Conservation (phyloP, 2,113 vertebrate species). For the Percopsis transmontana region DNA sequence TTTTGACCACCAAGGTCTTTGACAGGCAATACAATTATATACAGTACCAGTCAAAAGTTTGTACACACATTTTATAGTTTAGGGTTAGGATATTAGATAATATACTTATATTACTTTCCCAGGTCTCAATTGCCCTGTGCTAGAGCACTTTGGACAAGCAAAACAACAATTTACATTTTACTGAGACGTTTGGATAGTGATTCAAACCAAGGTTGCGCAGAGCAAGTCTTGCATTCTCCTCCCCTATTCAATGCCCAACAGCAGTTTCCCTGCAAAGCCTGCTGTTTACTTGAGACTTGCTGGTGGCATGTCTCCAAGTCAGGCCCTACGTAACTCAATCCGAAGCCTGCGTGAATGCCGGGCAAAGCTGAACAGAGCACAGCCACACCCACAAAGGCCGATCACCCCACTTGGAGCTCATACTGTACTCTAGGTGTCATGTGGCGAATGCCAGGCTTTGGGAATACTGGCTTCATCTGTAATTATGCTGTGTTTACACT, state of each 20-base stretch:
- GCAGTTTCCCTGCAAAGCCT: not conserved
- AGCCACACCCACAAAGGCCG: constrained; percentile 42
- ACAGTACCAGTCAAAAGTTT: too few relatives aligned
- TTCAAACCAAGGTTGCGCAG: too few relatives aligned
- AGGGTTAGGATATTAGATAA: too few relatives aligned
- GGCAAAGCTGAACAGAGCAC: constrained; percentile 1
- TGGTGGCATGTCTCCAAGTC: constrained; percentile 44
- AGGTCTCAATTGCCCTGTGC: too few relatives aligned
- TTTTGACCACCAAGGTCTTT: too few relatives aligned
- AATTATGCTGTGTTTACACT: constrained; percentile 37
- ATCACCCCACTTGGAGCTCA: not conserved
- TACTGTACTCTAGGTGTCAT: constrained; percentile 17
- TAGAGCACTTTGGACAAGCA: too few relatives aligned
- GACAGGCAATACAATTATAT: too few relatives aligned
- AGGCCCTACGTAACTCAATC: constrained; percentile 49
- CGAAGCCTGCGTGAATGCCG: constrained; percentile 19
- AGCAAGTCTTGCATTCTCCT: not conserved
- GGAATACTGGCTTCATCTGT: constrained; percentile 27
- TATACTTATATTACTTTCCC: too few relatives aligned
- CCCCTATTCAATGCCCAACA: constrained; percentile 3
- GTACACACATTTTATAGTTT: too few relatives aligned
- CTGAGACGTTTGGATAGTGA: too few relatives aligned
- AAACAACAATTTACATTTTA: too few relatives aligned
- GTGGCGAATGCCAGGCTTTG: constrained; percentile 25
- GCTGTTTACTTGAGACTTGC: constrained; percentile 46